Evolutionary conservation across 2,888 invertebrate species (phyloP).

Genomic region (Adineta ricciae): DNA sequence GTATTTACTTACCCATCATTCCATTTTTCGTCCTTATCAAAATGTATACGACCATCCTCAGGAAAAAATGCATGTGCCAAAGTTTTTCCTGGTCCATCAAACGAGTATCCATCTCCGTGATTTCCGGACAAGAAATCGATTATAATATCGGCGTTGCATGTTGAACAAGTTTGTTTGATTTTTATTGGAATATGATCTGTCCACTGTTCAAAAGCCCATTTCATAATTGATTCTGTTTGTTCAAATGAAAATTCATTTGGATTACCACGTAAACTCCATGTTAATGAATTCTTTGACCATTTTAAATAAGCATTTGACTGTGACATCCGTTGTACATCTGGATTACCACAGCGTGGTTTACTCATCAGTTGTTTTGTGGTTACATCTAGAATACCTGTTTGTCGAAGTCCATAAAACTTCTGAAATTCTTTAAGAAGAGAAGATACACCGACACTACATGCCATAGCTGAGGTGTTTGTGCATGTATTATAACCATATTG

Average conservation of each 20-base stretch:
- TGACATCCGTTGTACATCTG: background rate
- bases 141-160: conserved; percentile 21
- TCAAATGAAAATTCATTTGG: background rate
- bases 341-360: background rate
- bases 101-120: conserved; percentile 24
- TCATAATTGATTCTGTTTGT: background rate
- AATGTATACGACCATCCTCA: conserved; percentile 25
- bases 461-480: background rate
- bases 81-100: conserved; percentile 26
- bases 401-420: background rate
- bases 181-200: background rate
- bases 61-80: conserved; percentile 33
- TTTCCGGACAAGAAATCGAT: conserved; percentile 16
- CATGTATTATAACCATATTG: background rate
- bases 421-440: background rate
- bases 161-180: background rate
- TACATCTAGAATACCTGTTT: background rate
- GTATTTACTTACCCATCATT: background rate
- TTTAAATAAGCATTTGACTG: background rate
- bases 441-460: background rate
- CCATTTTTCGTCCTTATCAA: conserved; percentile 30
- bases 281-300: background rate
- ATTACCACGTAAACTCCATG: background rate
- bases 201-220: conserved; percentile 25
- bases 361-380: background rate